Evolutionary conservation across 2,888 invertebrate species (phyloP).

Genomic region (Agrotis ipsilon): DNA sequence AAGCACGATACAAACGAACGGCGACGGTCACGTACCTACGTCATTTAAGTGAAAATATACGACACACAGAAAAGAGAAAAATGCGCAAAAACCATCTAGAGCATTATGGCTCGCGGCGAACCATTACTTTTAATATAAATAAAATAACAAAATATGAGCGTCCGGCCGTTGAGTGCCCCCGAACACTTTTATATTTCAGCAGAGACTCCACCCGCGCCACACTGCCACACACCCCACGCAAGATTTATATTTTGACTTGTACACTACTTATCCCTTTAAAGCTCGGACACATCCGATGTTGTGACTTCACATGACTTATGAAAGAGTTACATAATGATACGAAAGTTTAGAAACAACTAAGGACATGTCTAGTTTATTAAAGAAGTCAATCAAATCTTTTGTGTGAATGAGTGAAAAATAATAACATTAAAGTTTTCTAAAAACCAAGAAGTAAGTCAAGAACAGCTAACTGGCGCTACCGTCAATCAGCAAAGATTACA

Average conservation of each 20-base stretch:
- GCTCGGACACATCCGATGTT: constrained; percentile 54
- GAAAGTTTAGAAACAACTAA: not conserved
- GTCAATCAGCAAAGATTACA: constrained; percentile 32
- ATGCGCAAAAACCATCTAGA: constrained; percentile 88
- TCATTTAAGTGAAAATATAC: constrained; percentile 91
- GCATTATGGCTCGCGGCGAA: constrained; percentile 87
- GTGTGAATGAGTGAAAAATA: too few species aligned
- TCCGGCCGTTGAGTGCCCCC: constrained; percentile 90
- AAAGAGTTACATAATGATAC: not conserved
- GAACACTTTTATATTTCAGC: constrained; percentile 89
- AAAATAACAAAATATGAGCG: constrained; percentile 91
- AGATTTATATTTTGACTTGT: constrained; percentile 78
- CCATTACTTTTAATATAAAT: constrained; percentile 92
- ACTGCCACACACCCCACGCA: constrained; percentile 56
- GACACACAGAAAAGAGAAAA: constrained; percentile 87
- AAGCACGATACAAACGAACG: constrained; percentile 79
- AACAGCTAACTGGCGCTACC: constrained; percentile 12
- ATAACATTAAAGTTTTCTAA: not conserved
- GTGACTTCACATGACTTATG: constrained; percentile 48
- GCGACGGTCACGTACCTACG: constrained; percentile 87
- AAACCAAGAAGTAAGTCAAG: not conserved
- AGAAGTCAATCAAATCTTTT: not conserved
- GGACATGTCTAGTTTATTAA: not conserved
- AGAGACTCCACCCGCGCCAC: constrained; percentile 73
- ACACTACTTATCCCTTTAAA: constrained; percentile 65